A percentile compares a stretch with the other conserved stretches of the same genome.
These are phyloP conservation scores for Archivesica marissinica DNA, from an alignment of 1,140 invertebrate species.

Conservation along the genomic window DNA sequence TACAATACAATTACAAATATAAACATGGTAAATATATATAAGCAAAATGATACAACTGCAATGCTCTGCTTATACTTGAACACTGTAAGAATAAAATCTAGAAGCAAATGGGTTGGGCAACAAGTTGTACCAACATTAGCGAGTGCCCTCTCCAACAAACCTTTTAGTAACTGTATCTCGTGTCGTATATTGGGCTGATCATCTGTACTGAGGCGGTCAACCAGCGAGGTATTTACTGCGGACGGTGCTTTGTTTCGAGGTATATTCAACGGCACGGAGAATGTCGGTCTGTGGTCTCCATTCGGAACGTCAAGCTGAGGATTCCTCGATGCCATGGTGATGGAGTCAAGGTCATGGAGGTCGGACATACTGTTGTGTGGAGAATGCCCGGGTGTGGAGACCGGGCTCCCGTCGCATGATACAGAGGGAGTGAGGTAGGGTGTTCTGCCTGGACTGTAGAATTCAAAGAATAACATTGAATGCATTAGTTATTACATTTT, in stretches of 20 bases:
- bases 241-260: not conserved
- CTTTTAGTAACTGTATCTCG: conserved; percentile 46
- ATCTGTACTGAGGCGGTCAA: conserved; percentile 50
- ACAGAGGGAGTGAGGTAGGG: conserved; percentile 62
- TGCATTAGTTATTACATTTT: no score
- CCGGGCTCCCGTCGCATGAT: conserved; percentile 79
- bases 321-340: conserved; percentile 41
- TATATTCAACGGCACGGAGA: conserved; percentile 45
- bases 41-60: no score
- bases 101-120: no score
- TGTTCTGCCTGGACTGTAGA: conserved; percentile 57
- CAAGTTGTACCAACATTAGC: no score
- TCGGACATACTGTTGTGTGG: conserved; percentile 76
- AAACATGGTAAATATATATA: no score
- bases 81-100: no score
- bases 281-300: conserved; percentile 49
- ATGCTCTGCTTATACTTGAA: no score
- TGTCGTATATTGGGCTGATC: conserved; percentile 36
- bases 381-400: conserved; percentile 79
- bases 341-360: conserved; percentile 48
- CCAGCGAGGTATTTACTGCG: not conserved
- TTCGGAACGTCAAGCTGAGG: not conserved
- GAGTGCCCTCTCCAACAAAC: no score
- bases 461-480: no score
- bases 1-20: no score